These are phyloP conservation scores for Schrankia costaestrigalis DNA, from an alignment of 2,888 invertebrate genomes.

Conservation along the genomic window DNA sequence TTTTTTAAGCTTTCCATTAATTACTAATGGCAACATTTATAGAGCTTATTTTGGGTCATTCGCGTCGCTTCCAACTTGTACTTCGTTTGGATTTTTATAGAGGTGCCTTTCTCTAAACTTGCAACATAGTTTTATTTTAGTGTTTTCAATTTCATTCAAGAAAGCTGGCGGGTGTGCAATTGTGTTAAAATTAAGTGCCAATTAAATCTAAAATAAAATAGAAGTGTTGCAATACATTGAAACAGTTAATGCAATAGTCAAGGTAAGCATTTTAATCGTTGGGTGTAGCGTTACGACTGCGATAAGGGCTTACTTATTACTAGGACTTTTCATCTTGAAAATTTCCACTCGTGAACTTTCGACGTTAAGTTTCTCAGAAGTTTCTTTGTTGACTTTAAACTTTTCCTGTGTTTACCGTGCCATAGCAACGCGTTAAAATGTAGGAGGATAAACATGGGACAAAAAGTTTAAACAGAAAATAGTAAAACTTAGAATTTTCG, in stretches of 20 bases:
- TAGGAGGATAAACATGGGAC: constrained; percentile 44
- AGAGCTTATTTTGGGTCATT: constrained; percentile 81
- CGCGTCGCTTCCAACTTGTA: constrained; percentile 77
- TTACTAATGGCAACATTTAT: constrained; percentile 65
- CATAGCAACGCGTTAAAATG: constrained; percentile 47
- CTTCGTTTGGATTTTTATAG: constrained; percentile 73
- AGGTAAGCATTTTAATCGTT: constrained; percentile 65
- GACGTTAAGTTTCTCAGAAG: constrained; percentile 71
- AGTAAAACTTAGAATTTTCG: constrained; percentile 81
- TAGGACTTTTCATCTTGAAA: constrained; percentile 80
- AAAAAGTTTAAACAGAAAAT: constrained; percentile 75
- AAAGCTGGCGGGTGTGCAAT: constrained; percentile 80
- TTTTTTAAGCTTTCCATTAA: constrained; percentile 60
- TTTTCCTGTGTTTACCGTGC: constrained; percentile 53
- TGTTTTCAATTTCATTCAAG: constrained; percentile 74
- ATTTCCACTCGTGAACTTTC: constrained; percentile 79
- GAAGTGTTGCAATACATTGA: constrained; percentile 49
- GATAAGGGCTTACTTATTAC: constrained; percentile 63
- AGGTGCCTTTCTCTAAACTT: constrained; percentile 81
- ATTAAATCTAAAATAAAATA: constrained; percentile 45
- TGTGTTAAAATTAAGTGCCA: constrained; percentile 59
- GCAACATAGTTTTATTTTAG: constrained; percentile 77
- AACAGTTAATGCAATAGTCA: constrained; percentile 74
- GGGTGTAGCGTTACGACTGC: constrained; percentile 48
- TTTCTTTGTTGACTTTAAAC: constrained; percentile 66